Conservation (phyloP, 2,888 invertebrate species). For the Tiliacea citrago region DNA sequence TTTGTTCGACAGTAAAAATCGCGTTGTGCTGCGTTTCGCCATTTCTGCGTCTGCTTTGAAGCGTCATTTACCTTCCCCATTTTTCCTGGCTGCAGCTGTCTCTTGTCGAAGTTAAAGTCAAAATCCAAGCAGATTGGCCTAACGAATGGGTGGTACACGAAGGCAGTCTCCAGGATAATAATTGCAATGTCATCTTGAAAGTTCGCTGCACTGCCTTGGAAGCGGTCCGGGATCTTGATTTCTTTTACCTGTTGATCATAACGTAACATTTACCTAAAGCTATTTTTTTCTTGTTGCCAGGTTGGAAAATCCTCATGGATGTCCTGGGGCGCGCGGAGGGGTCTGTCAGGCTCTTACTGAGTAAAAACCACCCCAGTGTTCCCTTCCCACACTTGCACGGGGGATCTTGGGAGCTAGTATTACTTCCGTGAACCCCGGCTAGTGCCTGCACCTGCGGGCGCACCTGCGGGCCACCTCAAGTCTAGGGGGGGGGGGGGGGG, state of each 20-base stretch:
- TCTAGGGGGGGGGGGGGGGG: too few species aligned
- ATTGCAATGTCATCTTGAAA: conserved; percentile 91
- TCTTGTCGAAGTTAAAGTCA: conserved; percentile 54
- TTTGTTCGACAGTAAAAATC: neutral
- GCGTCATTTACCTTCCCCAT: conserved; percentile 63
- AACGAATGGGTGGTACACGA: conserved; percentile 80
- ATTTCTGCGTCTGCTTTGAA: neutral
- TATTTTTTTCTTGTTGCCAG: too few species aligned
- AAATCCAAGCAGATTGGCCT: conserved; percentile 88
- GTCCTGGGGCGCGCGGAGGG: too few species aligned
- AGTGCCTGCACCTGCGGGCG: too few species aligned
- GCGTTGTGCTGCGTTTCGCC: neutral
- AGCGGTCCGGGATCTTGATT: conserved; percentile 83
- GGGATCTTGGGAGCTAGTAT: too few species aligned
- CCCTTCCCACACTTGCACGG: too few species aligned
- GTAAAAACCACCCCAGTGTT: too few species aligned
- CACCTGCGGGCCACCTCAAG: too few species aligned
- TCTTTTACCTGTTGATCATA: conserved; percentile 73
- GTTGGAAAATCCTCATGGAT: too few species aligned
- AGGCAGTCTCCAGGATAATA: conserved; percentile 80
- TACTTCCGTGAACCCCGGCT: too few species aligned
- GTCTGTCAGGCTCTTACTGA: too few species aligned
- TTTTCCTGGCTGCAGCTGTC: conserved; percentile 52
- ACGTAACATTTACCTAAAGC: too few species aligned
- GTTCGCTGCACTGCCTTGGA: conserved; percentile 87